Base-by-base conservation (phyloP, 1,140 invertebrate species). In the Nilaparvata lugens region DNA sequence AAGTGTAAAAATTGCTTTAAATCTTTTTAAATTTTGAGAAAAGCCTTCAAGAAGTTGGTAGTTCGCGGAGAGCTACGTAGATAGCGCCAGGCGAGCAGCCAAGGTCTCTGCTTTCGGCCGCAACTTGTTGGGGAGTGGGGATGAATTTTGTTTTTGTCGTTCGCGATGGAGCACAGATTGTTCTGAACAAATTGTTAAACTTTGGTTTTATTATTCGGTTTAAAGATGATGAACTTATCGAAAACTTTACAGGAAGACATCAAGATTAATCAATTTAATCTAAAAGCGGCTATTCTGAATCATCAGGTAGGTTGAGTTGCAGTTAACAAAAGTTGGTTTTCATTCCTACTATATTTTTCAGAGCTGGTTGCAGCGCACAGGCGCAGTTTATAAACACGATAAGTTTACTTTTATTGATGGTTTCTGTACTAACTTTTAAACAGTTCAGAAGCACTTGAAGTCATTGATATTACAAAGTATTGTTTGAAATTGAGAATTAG, bases 291-390 rank as follows among this genome's bases (percentile, higher is more conserved):
- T 7, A 48, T 48, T 23, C 16, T 16, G 45, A 48, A 48, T 48
- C 45, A 48, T 48, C 45, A 48, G 45, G 45, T 48, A 48, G 45
- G 45, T 48, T 19, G 45, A 16, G 21, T 23, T 4, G 45, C 45
- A 48, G 45, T 48, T 48, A 48, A 48, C 45, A 48, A 48, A 48
- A 48, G 45, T 48, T 48, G 45, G 45, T 48, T 48, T 48, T 35
- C 31, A 48, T 48, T 48, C 21, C 21, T 48, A 48, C 16, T 48
- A 48, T 40, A 9, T 48, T 48, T 48, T 48, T 48, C 5, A 48
- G 16, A 48, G 45, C 45, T 48, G 31, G 16, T 45, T 16, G 43
- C 11, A 48, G 45, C 45, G 45, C 45, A 48, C 45, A 48, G 45
- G 45, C 45, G 45, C 45, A 48, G 45, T 48, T 48, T 48, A 48